Conservation (phyloP, 2,888 invertebrate genomes). For the Cheilosia vulpina region DNA sequence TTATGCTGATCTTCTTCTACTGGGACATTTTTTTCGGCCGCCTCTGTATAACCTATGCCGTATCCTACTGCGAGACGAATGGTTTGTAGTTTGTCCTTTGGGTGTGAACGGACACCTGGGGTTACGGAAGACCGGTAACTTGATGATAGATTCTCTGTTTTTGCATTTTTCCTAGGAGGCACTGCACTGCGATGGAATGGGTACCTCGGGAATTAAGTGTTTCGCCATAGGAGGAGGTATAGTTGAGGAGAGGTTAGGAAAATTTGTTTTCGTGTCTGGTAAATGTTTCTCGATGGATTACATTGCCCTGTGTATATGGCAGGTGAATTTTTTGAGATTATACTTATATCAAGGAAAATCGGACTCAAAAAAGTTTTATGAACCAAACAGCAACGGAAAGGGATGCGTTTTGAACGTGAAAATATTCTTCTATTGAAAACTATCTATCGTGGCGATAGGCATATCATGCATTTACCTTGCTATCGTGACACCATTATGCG, state of each 20-base stretch:
- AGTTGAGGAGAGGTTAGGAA: background rate
- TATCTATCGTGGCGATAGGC: no score
- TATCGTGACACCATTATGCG: no score
- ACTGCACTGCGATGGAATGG: background rate
- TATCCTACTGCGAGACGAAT: constrained; percentile 43
- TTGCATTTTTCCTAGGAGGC: background rate
- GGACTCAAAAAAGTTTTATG: no score
- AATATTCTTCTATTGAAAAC: no score
- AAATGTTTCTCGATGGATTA: background rate
- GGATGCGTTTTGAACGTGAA: no score
- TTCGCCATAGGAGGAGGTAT: background rate
- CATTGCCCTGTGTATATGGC: background rate
- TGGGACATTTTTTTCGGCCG: constrained; percentile 33
- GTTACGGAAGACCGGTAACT: constrained; percentile 5
- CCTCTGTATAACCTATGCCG: constrained; percentile 7
- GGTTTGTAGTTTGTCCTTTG: constrained; percentile 50
- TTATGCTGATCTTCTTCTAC: constrained; percentile 18
- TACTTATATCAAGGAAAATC: no score
- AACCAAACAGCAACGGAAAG: no score
- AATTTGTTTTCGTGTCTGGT: background rate
- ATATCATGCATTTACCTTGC: no score
- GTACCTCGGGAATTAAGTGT: constrained; percentile 1
- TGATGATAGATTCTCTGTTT: background rate
- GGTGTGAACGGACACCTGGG: constrained; percentile 32
- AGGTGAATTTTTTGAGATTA: background rate